These are phyloP conservation scores for Amphipoea oculea DNA, from an alignment of 2,888 invertebrate species.

Conservation along the genomic window DNA sequence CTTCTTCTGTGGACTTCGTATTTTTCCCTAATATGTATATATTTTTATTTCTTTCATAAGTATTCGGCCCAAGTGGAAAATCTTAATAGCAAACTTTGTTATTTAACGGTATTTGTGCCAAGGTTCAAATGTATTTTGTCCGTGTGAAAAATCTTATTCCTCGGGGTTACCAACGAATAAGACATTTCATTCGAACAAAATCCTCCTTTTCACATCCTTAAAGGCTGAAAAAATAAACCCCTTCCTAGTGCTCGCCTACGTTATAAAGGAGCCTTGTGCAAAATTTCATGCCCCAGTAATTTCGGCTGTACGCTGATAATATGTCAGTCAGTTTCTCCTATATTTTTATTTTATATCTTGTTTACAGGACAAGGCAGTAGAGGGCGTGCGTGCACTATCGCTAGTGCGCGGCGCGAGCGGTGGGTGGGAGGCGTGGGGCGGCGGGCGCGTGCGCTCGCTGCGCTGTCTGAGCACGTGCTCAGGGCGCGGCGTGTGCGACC, in stretches of 20 bases:
- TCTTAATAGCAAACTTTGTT: not conserved
- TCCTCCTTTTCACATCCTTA: not conserved
- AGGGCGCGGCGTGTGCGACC: slow-evolving; percentile 97
- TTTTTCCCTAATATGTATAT: not conserved
- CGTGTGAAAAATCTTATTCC: not conserved
- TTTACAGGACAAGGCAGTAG: slow-evolving; percentile 77
- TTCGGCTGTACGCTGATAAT: not conserved
- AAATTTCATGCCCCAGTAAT: not conserved
- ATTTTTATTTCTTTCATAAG: too few relatives aligned
- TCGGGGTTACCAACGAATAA: not conserved
- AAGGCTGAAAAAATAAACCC: not conserved
- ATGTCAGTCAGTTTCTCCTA: not conserved
- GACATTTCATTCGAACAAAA: not conserved
- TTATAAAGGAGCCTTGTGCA: not conserved
- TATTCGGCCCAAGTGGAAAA: not conserved
- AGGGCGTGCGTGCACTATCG: slow-evolving; percentile 70
- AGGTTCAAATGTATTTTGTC: not conserved
- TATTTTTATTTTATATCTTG: not conserved
- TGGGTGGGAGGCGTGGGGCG: slow-evolving; percentile 85
- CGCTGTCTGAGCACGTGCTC: slow-evolving; percentile 98
- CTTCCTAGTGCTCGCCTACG: not conserved
- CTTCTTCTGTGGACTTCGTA: not conserved
- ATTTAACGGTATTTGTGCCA: not conserved
- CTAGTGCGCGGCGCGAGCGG: slow-evolving; percentile 68
- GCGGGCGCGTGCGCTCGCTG: slow-evolving; percentile 94